Percentiles rank a stretch among this genome's conserved stretches.
Evolutionary conservation across 53 echinoderm and acorn worm genomes (phyloP).

Genomic region (Temnopleurus reevesii): DNA sequence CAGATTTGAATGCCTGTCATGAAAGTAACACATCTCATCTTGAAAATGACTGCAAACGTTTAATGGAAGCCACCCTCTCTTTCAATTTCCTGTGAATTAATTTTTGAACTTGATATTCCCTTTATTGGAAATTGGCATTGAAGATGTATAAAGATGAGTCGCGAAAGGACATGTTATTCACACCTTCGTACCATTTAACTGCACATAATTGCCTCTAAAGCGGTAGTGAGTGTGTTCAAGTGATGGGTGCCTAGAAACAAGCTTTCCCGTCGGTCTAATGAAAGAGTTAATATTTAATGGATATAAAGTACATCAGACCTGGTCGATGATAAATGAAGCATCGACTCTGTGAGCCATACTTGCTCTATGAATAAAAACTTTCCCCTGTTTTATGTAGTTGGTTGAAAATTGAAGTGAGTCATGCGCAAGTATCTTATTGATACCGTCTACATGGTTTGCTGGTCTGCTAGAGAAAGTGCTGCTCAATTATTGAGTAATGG

Average conservation of each 20-base stretch:
- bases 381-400: not conserved
- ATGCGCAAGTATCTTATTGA: slow-evolving; percentile 19
- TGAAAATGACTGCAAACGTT: too few relatives aligned
- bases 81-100: not conserved
- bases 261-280: slow-evolving; percentile 11
- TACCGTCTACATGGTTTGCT: not conserved
- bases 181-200: not conserved
- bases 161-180: not conserved
- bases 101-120: not conserved
- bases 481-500: not conserved
- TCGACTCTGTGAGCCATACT: not conserved
- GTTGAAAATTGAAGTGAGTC: slow-evolving; percentile 6
- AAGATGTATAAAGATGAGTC: not conserved
- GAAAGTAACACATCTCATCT: too few relatives aligned
- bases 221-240: not conserved
- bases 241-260: not conserved
- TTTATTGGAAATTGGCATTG: not conserved
- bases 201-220: not conserved
- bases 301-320: slow-evolving; percentile 5
- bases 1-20: too few relatives aligned
- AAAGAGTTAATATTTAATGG: slow-evolving; percentile 30
- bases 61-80: not conserved
- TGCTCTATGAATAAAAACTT: not conserved
- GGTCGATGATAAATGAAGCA: not conserved
- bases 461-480: not conserved